Conservation (phyloP, 2,888 invertebrate genomes). For the Cancer borealis region DNA sequence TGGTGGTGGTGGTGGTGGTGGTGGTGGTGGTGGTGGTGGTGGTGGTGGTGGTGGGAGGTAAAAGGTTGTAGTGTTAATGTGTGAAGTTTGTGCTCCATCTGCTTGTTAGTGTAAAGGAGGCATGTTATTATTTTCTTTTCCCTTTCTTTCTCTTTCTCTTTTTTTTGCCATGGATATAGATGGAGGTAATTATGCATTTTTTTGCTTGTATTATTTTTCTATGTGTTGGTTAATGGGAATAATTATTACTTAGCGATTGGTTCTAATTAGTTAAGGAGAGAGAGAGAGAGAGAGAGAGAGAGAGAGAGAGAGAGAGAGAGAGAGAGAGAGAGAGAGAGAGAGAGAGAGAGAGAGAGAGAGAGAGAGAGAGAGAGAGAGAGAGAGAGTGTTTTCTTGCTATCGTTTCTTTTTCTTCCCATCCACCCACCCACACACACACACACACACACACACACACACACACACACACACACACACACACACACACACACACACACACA, state of each 20-base stretch:
- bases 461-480: not conserved
- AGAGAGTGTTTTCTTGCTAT: not conserved
- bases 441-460: not conserved
- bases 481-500: not conserved
- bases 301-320: conserved; percentile 59
- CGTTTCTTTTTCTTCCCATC: too few species aligned
- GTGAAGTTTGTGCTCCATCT: not conserved
- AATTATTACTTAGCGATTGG: conserved; percentile 5
- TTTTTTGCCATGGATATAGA: not conserved
- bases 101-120: not conserved
- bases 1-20: not conserved
- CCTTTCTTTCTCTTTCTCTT: not conserved
- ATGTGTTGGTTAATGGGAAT: not conserved
- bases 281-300: conserved; percentile 33
- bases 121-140: not conserved
- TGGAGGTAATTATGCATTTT: not conserved
- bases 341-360: conserved; percentile 61
- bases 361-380: conserved; percentile 38
- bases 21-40: not conserved
- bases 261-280: not conserved
- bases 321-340: conserved; percentile 61
- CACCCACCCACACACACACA: not conserved
- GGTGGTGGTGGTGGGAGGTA: not conserved
- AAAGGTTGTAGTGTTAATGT: not conserved
- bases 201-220: not conserved